A percentile compares a stretch with the other conserved stretches of the same genome.
Evolutionary conservation across 1,140 invertebrate genomes (phyloP).

Genomic region (Pomacea maculata): DNA sequence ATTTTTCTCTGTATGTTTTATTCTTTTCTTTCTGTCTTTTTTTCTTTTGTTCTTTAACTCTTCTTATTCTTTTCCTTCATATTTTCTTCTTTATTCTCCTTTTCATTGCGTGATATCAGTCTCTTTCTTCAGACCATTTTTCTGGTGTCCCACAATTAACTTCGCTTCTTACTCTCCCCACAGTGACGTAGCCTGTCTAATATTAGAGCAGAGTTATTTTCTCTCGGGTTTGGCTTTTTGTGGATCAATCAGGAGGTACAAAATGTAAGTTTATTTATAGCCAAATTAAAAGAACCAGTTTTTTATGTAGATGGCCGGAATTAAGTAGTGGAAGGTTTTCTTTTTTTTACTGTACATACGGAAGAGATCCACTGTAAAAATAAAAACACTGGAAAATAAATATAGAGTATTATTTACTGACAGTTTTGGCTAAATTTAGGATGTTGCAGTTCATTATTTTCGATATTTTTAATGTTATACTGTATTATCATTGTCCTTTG

Average conservation of each 20-base stretch:
- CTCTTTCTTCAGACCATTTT: conserved; percentile 3
- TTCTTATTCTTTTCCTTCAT: background rate
- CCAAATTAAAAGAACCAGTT: background rate
- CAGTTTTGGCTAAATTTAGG: too few relatives aligned
- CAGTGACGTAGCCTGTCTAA: background rate
- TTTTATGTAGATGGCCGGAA: background rate
- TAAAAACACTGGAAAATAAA: too few relatives aligned
- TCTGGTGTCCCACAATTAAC: background rate
- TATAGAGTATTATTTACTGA: too few relatives aligned
- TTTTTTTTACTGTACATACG: too few relatives aligned
- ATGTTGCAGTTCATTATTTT: too few relatives aligned
- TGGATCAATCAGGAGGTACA: background rate
- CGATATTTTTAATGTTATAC: too few relatives aligned
- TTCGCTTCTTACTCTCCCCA: background rate
- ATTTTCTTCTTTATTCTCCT: background rate
- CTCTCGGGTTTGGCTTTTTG: background rate
- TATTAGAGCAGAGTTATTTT: background rate
- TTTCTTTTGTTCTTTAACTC: background rate
- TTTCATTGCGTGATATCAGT: background rate
- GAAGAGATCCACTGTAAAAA: too few relatives aligned
- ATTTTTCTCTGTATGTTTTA: background rate
- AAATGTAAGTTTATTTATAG: background rate
- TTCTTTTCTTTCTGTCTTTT: background rate
- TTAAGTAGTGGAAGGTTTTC: too few relatives aligned
- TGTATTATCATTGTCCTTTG: too few relatives aligned